Evolutionary conservation across 2,113 vertebrate genomes (phyloP).

Genomic region (Hemiprocne comata): DNA sequence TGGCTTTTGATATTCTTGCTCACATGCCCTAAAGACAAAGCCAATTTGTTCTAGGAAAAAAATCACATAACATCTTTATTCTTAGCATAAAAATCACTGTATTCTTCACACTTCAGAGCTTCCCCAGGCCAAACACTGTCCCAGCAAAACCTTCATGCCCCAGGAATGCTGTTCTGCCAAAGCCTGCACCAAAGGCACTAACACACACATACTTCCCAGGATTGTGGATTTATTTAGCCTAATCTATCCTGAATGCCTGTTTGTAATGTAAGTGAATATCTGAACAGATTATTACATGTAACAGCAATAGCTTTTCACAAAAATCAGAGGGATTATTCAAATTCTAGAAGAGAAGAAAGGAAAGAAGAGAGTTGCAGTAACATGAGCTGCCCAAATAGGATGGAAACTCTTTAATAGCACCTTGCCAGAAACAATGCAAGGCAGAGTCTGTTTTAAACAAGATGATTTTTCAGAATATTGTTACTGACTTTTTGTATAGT

Average conservation of each 20-base stretch:
- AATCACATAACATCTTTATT: neutral
- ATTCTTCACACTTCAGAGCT: neutral
- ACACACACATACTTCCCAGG: neutral
- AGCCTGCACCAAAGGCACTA: neutral
- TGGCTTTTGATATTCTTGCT: neutral
- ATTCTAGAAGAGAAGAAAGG: neutral
- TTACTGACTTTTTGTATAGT: conserved; percentile 49
- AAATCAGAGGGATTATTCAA: neutral
- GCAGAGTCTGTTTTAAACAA: conserved; percentile 55
- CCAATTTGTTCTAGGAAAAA: neutral
- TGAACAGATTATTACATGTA: conserved; percentile 34
- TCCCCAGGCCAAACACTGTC: neutral
- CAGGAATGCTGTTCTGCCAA: neutral
- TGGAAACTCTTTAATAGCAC: conserved; percentile 16
- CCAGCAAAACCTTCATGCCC: fast-evolving
- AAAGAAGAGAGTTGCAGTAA: conserved; percentile 17
- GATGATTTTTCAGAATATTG: conserved; percentile 63
- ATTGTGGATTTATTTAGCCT: neutral
- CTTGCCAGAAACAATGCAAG: conserved; percentile 44
- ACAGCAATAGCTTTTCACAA: neutral
- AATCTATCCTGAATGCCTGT: neutral
- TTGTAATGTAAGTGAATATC: neutral
- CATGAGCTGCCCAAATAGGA: neutral
- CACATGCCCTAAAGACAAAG: neutral
- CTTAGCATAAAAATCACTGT: neutral